Conservation (phyloP, 2,888 invertebrate genomes). For the Machimus rusticus region DNA sequence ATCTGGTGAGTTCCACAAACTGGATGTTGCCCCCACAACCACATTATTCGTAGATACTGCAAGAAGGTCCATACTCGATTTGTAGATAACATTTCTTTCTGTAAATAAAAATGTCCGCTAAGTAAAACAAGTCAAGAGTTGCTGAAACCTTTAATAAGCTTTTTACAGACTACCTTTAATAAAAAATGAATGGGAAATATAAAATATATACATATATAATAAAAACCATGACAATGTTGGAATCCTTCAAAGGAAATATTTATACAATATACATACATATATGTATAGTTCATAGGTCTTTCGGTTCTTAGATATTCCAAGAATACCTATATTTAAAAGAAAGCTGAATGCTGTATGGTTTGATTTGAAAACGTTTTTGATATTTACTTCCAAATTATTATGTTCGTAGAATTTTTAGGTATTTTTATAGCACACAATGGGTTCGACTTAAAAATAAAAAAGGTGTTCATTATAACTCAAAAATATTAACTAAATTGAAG, state of each 20-base stretch:
- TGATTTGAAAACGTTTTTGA: background rate
- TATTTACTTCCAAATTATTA: background rate
- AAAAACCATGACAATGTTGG: background rate
- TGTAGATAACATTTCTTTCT: conserved; percentile 47
- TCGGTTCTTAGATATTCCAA: background rate
- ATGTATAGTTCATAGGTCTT: background rate
- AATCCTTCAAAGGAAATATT: background rate
- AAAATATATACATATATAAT: background rate
- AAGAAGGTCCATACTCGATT: conserved; percentile 56
- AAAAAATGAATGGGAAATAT: background rate
- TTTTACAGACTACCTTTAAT: background rate
- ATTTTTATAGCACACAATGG: background rate
- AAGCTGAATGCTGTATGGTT: background rate
- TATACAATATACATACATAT: no score
- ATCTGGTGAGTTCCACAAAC: conserved; percentile 61
- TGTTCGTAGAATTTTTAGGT: background rate
- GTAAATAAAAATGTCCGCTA: conserved; percentile 8
- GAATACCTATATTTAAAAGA: background rate
- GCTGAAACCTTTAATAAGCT: background rate
- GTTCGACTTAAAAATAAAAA: background rate
- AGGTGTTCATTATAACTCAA: background rate
- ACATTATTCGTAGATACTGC: conserved; percentile 58
- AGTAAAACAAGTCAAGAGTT: background rate
- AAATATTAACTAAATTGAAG: background rate
- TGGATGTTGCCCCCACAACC: conserved; percentile 60